Conservation (phyloP, 2,113 vertebrate genomes). For the Melanotaenia duboulayi region DNA sequence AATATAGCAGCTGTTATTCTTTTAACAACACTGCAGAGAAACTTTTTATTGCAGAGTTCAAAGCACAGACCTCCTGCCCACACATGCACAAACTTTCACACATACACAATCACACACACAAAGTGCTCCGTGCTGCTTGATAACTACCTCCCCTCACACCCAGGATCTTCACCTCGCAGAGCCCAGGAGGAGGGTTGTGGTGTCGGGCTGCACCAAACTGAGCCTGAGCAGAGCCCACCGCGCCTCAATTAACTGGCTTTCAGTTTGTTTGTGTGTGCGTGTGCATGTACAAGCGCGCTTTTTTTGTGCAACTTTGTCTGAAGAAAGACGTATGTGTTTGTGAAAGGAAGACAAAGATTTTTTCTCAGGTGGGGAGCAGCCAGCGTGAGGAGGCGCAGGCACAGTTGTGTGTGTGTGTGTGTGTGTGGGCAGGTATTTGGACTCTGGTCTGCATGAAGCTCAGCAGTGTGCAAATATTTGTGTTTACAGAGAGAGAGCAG, state of each 20-base stretch:
- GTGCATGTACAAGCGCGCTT: background rate
- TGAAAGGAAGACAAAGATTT: background rate
- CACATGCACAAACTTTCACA: constrained; percentile 29
- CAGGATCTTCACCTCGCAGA: constrained; percentile 64
- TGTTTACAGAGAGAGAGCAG: background rate
- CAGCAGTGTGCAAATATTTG: background rate
- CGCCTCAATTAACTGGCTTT: constrained; percentile 63
- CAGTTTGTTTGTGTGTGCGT: constrained; percentile 25
- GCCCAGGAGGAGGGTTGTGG: constrained; percentile 59
- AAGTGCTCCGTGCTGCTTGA: constrained; percentile 45
- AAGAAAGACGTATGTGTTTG: constrained; percentile 1
- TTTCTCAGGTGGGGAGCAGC: background rate
- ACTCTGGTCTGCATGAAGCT: too few species aligned
- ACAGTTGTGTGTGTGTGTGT: background rate
- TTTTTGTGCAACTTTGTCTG: background rate
- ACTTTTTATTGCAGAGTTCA: constrained; percentile 51
- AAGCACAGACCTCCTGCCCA: constrained; percentile 45
- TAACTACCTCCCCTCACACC: constrained; percentile 70
- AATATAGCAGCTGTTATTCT: background rate
- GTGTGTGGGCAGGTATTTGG: background rate
- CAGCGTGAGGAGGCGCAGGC: background rate
- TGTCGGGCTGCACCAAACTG: constrained; percentile 52
- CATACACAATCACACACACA: constrained; percentile 32
- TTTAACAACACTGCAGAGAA: constrained; percentile 44
- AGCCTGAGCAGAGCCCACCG: constrained; percentile 41